phyloP scores from a whole-genome alignment of 2,113 vertebrate species.

The Chauna torquata region DNA sequence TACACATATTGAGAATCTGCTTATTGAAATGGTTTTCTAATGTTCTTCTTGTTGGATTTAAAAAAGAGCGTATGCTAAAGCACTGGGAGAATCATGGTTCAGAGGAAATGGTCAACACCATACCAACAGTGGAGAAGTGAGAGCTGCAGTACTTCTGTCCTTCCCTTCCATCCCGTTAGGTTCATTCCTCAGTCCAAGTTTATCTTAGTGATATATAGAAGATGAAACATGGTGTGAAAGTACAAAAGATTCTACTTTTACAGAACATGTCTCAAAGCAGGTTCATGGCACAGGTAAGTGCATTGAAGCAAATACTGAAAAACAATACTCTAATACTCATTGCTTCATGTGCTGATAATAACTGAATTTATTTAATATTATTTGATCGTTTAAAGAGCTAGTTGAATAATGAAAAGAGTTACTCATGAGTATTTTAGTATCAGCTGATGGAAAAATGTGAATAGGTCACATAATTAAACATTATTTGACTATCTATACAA shows the following conservation, averaged over 20 bases:
- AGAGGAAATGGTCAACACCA: neutral
- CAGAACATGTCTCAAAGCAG: neutral
- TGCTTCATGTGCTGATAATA: constrained; percentile 4
- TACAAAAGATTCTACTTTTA: neutral
- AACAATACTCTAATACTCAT: neutral
- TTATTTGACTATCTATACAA: constrained; percentile 52
- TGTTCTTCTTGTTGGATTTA: neutral
- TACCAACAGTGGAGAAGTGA: neutral
- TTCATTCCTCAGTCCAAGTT: neutral
- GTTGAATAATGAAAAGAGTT: constrained; percentile 45
- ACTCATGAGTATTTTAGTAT: constrained; percentile 11
- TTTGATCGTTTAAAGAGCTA: neutral
- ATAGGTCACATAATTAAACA: constrained; percentile 42
- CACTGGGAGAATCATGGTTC: neutral
- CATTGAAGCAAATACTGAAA: neutral
- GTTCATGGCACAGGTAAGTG: neutral
- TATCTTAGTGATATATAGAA: neutral
- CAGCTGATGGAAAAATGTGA: constrained; percentile 29
- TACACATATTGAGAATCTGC: neutral
- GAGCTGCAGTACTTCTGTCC: neutral
- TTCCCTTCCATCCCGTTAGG: neutral
- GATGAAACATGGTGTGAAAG: neutral
- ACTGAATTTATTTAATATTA: constrained; percentile 17
- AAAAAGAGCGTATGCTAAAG: neutral
- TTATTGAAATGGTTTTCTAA: neutral